Conservation (phyloP, 2,797 vertebrate genomes). For the Pachyuromys duprasi region DNA sequence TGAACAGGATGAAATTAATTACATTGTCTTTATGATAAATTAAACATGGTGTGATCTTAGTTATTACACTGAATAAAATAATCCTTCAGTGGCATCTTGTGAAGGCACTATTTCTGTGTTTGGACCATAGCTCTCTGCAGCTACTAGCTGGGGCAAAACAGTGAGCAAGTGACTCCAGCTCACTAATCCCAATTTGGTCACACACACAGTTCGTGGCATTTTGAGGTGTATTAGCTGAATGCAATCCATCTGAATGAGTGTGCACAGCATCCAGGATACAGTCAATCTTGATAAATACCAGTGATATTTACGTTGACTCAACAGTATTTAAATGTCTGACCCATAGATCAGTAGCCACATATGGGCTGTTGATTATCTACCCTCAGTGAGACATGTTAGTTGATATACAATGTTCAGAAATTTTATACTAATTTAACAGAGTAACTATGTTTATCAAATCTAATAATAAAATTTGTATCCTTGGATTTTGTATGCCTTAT, state of each 20-base stretch:
- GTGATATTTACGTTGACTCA: not conserved
- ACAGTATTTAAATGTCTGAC: not conserved
- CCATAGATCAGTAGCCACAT: not conserved
- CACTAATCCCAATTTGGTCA: constrained; percentile 49
- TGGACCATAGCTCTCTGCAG: not conserved
- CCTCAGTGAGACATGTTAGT: constrained; percentile 13
- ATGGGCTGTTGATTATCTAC: not conserved
- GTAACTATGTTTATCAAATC: constrained; percentile 23
- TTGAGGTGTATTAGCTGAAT: not conserved
- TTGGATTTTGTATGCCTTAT: constrained; percentile 18
- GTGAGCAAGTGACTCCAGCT: constrained; percentile 61
- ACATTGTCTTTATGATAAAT: not conserved
- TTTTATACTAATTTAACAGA: constrained; percentile 16
- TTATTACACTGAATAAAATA: not conserved
- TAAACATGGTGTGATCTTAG: not conserved
- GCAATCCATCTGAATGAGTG: not conserved
- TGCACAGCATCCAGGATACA: not conserved
- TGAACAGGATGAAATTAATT: not conserved
- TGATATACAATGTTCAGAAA: constrained; percentile 31
- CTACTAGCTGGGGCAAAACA: not conserved
- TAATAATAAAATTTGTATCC: constrained; percentile 17
- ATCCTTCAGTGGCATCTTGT: not conserved
- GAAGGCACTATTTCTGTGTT: not conserved
- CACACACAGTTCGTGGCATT: not conserved
- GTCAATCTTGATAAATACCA: not conserved